Percentiles rank a stretch among this genome's conserved stretches.
phyloP scores from a whole-genome alignment of 2,888 invertebrate species.

The Tyria jacobaeae region DNA sequence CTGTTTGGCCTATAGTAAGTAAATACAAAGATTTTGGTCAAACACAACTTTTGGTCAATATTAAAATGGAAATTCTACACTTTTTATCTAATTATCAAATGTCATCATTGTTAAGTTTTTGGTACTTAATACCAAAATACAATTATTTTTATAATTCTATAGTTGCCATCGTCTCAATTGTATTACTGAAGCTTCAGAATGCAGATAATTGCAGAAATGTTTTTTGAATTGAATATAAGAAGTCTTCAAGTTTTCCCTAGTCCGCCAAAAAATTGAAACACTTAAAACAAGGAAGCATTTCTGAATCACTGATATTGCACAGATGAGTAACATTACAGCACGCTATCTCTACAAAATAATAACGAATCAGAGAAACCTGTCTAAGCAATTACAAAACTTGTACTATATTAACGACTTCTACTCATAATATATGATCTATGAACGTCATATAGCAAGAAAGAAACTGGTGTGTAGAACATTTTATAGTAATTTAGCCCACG shows the following conservation, averaged over 20 bases:
- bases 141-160: too few relatives aligned
- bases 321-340: conserved; percentile 30
- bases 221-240: too few relatives aligned
- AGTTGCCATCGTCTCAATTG: too few relatives aligned
- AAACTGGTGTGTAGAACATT: conserved; percentile 7
- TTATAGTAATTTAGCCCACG: conserved; percentile 9
- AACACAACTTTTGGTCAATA: not conserved
- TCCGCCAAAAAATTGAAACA: too few relatives aligned
- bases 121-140: too few relatives aligned
- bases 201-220: too few relatives aligned
- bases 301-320: conserved; percentile 27
- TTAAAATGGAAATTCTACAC: not conserved
- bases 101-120: too few relatives aligned
- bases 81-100: too few relatives aligned
- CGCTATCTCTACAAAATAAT: conserved; percentile 21
- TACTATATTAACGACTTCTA: not conserved
- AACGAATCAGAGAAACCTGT: conserved; percentile 19
- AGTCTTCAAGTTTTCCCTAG: too few relatives aligned
- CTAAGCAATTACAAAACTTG: conserved; percentile 13
- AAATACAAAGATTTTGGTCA: conserved; percentile 1
- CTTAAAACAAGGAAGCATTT: conserved; percentile 5
- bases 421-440: conserved; percentile 3
- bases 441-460: conserved; percentile 6
- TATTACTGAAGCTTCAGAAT: too few relatives aligned
- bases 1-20: conserved; percentile 9